Evolutionary conservation across 2,113 vertebrate species (phyloP), one percentile per base, ranked within the genome.

Genomic region (Sclerurus mexicanus): DNA sequence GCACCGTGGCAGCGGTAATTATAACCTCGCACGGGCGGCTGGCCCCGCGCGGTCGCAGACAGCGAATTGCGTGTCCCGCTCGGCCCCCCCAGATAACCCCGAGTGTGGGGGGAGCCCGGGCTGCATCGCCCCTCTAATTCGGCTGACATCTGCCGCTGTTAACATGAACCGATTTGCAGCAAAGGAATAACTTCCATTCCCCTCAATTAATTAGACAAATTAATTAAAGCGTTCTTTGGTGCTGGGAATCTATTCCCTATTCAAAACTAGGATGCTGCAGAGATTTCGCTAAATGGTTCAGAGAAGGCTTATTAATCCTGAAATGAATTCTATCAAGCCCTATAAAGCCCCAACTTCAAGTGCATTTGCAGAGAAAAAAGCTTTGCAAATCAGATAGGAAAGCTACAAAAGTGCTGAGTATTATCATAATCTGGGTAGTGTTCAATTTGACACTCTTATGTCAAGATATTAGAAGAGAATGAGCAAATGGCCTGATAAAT

Each of bases 51-150:
- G 67, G 96, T 82, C 89, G 30, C 71, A 85, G 97, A 97, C 96
- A 64, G 95, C 91, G 50, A 88, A 93, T 96, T 97, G 85, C 79
- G 69, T 96, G 96, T 86, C 30, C 71, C 1, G 67, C 95, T 97
- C 96, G 97, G 97, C 95, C 64, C 79, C 31, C 59, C 52, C 82
- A 96, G 98, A 98, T 98, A 98, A 98, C 98, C 98, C 95, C 46
- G 63, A 77, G 96, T 53, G 93, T 17, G 12, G 92, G 56, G 77
- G 94, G 92, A 97, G 40, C 40, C 40, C 40, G 11, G 40, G 90
- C 80, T 60, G 52, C 62, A 27, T 50, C 95, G 19, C 69, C 89
- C 73, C 25, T 63, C 94, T 20, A 89, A 82, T 83, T 68, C 93
- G 31, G 73, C 96, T 93, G 97, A 79, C 95, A 58, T 78, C 59